These are phyloP conservation scores for Spodoptera exigua DNA, from an alignment of 2,888 invertebrate species.

Conservation along the genomic window DNA sequence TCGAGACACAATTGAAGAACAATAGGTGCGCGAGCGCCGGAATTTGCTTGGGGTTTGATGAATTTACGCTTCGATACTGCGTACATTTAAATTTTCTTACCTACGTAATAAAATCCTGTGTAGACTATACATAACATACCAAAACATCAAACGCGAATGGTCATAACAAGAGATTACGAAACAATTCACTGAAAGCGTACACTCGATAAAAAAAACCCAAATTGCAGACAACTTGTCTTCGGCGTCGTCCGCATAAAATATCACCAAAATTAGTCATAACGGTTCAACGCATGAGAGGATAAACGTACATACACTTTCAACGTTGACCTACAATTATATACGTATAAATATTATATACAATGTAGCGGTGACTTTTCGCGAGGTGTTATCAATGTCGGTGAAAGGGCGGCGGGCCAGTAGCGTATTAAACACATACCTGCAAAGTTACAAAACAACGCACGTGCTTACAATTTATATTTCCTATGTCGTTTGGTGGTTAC, in stretches of 20 bases:
- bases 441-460: slow-evolving; percentile 34
- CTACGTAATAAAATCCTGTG: too few relatives aligned
- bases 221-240: slow-evolving; percentile 22
- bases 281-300: slow-evolving; percentile 50
- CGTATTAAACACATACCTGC: slow-evolving; percentile 33
- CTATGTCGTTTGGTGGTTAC: slow-evolving; percentile 1
- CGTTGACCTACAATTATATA: slow-evolving; percentile 56
- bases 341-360: slow-evolving; percentile 32
- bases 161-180: too few relatives aligned
- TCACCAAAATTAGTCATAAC: slow-evolving; percentile 48
- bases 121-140: too few relatives aligned
- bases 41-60: too few relatives aligned
- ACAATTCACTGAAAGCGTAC: slow-evolving; percentile 8
- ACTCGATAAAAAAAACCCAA: slow-evolving; percentile 15
- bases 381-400: slow-evolving; percentile 58
- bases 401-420: slow-evolving; percentile 50
- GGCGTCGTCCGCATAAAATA: slow-evolving; percentile 1
- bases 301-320: slow-evolving; percentile 48
- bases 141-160: too few relatives aligned
- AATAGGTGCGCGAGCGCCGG: too few relatives aligned
- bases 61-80: too few relatives aligned
- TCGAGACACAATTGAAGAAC: too few relatives aligned
- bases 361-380: slow-evolving; percentile 49
- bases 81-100: too few relatives aligned
- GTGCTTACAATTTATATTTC: slow-evolving; percentile 23